Evolutionary conservation across 2,797 vertebrate genomes (phyloP), one percentile per base, ranked within the genome.

Genomic region (Craterocephalus amniculus): DNA sequence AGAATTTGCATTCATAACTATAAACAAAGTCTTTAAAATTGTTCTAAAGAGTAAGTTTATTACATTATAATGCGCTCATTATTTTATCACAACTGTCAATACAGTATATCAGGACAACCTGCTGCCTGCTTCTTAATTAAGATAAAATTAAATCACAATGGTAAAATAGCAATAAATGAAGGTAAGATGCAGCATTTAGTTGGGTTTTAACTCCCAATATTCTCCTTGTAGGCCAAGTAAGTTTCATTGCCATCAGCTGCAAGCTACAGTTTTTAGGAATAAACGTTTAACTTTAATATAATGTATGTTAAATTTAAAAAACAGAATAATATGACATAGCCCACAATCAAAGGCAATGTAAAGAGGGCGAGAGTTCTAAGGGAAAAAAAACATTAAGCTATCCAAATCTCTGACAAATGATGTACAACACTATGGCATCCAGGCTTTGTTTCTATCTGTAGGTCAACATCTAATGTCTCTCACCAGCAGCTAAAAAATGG

Each of bases 391-490:
- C 24, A 63, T 67, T 45, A 38, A 43, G 81, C 77, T 61, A 87
- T 84, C 69, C 80, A 85, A 88, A 83, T 57, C 75, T 83, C 48
- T 80, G 75, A 69, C 64, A 83, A 80, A 81, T 51, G 36, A 80
- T 77, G 67, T 86, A 89, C 86, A 66, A 78, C 80, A 85, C 68
- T 72, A 63, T n/a, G 48, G 35, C 43, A 63, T 83, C 66, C 67
- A 63, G 71, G 49, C 61, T 52, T 64, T 65, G 56, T 79, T 74
- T 85, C 63, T 65, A 79, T 78, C 71, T 62, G 45, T 63, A 67
- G 72, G 64, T 87, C 72, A 88, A 86, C 83, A 82, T 87, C 86
- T 85, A 67, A 88, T 83, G 79, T 76, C 40, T 58, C 66, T 79
- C 63, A 57, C 63, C 61, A 59, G 54, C 70, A 59, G 67, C 7